Base-by-base conservation (phyloP, 2,888 invertebrate genomes). In the Parascotia fuliginaria region DNA sequence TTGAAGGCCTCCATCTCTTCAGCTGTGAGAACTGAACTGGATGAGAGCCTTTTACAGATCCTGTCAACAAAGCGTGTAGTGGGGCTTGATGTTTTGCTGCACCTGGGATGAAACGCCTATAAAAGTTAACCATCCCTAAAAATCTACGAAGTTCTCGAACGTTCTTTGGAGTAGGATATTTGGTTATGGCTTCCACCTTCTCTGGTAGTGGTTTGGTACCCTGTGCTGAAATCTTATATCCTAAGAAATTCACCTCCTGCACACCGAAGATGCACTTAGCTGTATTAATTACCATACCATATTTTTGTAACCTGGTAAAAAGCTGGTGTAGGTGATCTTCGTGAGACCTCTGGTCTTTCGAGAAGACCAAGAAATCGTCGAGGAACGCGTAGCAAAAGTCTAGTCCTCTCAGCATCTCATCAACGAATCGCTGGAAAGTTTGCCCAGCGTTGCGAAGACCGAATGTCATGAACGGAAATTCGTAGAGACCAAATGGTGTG, bases 111-210 rank as follows among this genome's bases (percentile, higher is more conserved):
- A 41, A 41, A 4, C 41, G 22, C 7, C 42, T 14, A 7, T 42
- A 42, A 14, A 42, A 42, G n/a, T 33, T 42, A 1, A 34, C 7
- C 42, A 42, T 42, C 3, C 32, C 33, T 27, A 27, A 27, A 27
- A 27, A 27, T 27, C 27, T 27, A 9, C 27, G 27, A 6, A 27
- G 9, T 9, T 27, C 27, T 27, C 9, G 7, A 9, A 27, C 27
- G 9, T 19, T 19, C 19, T 3, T 27, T 27, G 7, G 27, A 9
- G 9, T 9, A 6, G 27, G 27, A 9, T 6, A 27, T 9, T 27
- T 27, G 9, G 7, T 27, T 27, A 27, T 27, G 27, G 27, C 27
- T 9, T 27, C 27, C 9, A 27, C 27, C 27, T 27, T 27, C 9
- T 27, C 27, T 9, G 27, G 27, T 9, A 27, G 27, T 9, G 27